Evolutionary conservation across 2,797 vertebrate genomes (phyloP).

Genomic region (Syngnathus rostellatus): DNA sequence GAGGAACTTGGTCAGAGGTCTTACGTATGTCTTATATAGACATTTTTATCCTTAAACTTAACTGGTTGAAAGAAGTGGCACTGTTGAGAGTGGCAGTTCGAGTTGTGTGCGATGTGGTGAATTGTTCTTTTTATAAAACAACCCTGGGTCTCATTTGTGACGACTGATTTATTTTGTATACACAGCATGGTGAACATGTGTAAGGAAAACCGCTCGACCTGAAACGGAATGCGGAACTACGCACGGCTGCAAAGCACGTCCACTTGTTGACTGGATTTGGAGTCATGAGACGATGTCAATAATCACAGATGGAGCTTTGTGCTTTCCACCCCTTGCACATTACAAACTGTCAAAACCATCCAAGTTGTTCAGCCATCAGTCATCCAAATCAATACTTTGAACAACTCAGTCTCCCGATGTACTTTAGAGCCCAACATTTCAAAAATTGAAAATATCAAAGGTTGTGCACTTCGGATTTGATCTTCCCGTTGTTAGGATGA

Average conservation of each 20-base stretch:
- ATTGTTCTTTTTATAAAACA: constrained; percentile 31
- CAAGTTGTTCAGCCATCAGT: constrained; percentile 14
- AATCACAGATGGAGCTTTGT: constrained; percentile 18
- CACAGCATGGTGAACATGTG: constrained; percentile 22
- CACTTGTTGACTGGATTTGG: constrained; percentile 33
- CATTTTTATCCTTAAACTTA: constrained; percentile 1
- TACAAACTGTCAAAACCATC: constrained; percentile 3
- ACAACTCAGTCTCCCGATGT: background rate
- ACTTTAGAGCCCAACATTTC: background rate
- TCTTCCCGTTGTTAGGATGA: no score
- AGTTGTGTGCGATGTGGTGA: constrained; percentile 24
- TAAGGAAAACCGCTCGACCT: constrained; percentile 27
- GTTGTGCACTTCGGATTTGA: background rate
- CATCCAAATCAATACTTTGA: background rate
- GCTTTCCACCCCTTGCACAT: constrained; percentile 9
- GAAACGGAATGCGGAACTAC: constrained; percentile 33
- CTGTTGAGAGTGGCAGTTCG: constrained; percentile 21
- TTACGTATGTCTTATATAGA: constrained; percentile 8
- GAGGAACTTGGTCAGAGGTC: constrained; percentile 29
- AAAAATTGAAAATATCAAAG: background rate
- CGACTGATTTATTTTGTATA: constrained; percentile 34
- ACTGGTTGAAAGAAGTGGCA: constrained; percentile 17
- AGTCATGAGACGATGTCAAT: constrained; percentile 15
- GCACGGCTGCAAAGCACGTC: constrained; percentile 18
- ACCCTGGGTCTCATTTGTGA: constrained; percentile 26